These are phyloP conservation scores for Leptobrachium ailaonicum DNA, from an alignment of 2,113 vertebrate species.

Conservation along the genomic window DNA sequence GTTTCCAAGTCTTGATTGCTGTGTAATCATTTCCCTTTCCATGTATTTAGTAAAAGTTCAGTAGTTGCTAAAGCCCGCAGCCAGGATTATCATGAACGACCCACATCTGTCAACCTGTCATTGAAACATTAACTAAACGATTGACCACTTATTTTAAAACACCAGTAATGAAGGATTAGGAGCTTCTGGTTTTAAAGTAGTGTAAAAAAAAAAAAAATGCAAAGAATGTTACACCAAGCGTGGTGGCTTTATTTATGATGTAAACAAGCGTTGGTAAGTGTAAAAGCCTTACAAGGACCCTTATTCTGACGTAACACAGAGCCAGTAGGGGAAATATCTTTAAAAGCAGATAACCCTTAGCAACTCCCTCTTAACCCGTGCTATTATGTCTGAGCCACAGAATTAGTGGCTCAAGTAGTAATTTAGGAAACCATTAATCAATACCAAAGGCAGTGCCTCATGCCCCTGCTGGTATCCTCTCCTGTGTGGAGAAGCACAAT, in stretches of 20 bases:
- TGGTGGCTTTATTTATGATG: slow-evolving; percentile 55
- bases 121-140: slow-evolving; percentile 68
- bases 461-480: too few species aligned
- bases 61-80: slow-evolving; percentile 63
- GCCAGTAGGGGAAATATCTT: too few species aligned
- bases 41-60: slow-evolving; percentile 57
- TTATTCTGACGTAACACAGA: too few species aligned
- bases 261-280: slow-evolving; percentile 55
- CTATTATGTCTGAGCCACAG: too few species aligned
- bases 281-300: slow-evolving; percentile 49
- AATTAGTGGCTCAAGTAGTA: too few species aligned
- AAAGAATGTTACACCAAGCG: slow-evolving; percentile 63
- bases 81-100: slow-evolving; percentile 66
- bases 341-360: too few species aligned
- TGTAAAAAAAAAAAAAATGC: slow-evolving; percentile 59
- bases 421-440: too few species aligned
- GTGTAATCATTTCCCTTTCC: slow-evolving; percentile 51
- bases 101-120: slow-evolving; percentile 68
- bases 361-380: too few species aligned
- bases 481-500: too few species aligned
- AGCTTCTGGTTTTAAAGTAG: slow-evolving; percentile 64
- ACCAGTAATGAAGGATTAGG: slow-evolving; percentile 70
- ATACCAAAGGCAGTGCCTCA: too few species aligned
- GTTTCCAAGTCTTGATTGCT: slow-evolving; percentile 52
- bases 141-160: slow-evolving; percentile 69